Percentiles rank a stretch among this genome's conserved stretches.
Conservation (phyloP, 2,113 vertebrate species). For the Pterocles orientalis region DNA sequence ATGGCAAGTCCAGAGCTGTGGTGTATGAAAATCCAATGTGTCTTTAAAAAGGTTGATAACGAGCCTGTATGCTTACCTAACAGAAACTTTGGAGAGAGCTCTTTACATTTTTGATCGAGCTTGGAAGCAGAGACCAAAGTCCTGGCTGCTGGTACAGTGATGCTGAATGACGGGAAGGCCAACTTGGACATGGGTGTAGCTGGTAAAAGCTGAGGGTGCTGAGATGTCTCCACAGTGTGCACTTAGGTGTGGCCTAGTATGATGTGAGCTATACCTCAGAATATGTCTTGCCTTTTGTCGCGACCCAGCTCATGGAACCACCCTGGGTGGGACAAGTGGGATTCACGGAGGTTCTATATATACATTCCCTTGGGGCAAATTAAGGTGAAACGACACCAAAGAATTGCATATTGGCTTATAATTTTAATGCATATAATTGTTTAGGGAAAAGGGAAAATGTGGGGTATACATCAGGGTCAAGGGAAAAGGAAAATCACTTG, state of each 20-base stretch:
- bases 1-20: not conserved
- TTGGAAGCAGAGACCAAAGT: not conserved
- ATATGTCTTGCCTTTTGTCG: not conserved
- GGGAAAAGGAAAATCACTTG: too few species aligned
- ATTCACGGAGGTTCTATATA: too few species aligned
- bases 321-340: too few species aligned
- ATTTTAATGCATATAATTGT: too few species aligned
- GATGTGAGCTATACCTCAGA: not conserved
- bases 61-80: not conserved
- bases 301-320: too few species aligned
- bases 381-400: too few species aligned
- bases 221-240: not conserved
- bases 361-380: too few species aligned
- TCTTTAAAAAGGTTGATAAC: not conserved
- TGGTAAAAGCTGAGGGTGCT: not conserved
- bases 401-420: too few species aligned
- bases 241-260: rapidly evolving
- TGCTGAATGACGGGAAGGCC: not conserved
- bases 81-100: not conserved
- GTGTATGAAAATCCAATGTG: not conserved
- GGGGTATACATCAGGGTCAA: too few species aligned
- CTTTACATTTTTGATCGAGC: not conserved
- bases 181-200: not conserved
- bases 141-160: not conserved
- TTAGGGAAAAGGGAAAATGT: too few species aligned